Evolutionary conservation across 2,797 vertebrate genomes (phyloP).

Genomic region (Orientallactaga sibirica): DNA sequence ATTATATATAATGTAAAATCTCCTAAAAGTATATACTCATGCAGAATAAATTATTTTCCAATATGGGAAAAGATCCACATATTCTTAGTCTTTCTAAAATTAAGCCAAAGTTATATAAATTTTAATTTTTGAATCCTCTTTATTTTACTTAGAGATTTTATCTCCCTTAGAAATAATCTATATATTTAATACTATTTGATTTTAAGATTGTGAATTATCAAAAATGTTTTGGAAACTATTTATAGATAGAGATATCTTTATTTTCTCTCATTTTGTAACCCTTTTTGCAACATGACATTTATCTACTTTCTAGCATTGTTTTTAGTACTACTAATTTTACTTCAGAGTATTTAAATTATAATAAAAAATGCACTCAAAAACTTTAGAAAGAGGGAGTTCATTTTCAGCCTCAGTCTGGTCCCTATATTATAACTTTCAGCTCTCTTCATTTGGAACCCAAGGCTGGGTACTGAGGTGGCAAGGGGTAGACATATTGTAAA

Average conservation of each 20-base stretch:
- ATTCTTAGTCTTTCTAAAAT: not conserved
- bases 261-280: not conserved
- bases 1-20: not conserved
- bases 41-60: not conserved
- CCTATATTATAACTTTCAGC: not conserved
- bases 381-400: not conserved
- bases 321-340: not conserved
- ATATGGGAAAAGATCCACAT: not conserved
- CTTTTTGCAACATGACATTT: not conserved
- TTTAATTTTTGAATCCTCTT: not conserved
- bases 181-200: not conserved
- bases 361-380: not conserved
- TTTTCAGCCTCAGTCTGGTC: not conserved
- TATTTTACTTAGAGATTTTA: not conserved
- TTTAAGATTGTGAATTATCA: not conserved
- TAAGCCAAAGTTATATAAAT: not conserved
- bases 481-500: not conserved
- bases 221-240: not conserved
- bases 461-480: no score
- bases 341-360: not conserved
- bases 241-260: not conserved
- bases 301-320: not conserved
- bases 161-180: not conserved
- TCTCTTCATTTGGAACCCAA: not conserved
- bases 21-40: not conserved